Evolutionary conservation across 2,797 vertebrate genomes (phyloP).

Genomic region (Chelonia mydas): DNA sequence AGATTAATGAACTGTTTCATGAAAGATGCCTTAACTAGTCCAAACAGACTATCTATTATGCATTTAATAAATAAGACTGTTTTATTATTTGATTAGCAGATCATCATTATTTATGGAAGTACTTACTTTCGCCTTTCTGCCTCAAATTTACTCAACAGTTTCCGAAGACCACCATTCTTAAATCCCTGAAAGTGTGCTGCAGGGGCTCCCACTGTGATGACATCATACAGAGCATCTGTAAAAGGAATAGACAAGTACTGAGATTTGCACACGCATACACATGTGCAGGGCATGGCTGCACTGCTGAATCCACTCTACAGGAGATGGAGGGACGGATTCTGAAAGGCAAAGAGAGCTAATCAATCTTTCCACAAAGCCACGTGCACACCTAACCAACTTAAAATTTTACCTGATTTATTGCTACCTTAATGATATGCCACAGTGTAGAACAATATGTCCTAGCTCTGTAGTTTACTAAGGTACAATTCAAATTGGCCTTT

Average conservation of each 20-base stretch:
- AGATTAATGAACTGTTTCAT: not conserved
- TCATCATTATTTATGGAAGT: not conserved
- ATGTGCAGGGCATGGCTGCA: not conserved
- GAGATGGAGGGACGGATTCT: not conserved
- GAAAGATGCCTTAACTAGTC: not conserved
- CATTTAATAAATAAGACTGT: not conserved
- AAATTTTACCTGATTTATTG: constrained; percentile 75
- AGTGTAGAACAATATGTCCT: constrained; percentile 66
- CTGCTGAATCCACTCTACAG: not conserved
- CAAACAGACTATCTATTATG: not conserved
- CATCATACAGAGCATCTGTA: constrained; percentile 93
- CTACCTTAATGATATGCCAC: constrained; percentile 64
- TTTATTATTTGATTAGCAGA: not conserved
- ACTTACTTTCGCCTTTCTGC: constrained; percentile 95
- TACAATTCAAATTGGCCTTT: constrained; percentile 72
- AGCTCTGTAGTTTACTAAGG: constrained; percentile 67
- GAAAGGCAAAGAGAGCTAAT: constrained; percentile 52
- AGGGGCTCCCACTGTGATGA: constrained; percentile 95
- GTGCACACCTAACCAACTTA: constrained; percentile 68
- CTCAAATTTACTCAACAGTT: constrained; percentile 92
- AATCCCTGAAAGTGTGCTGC: constrained; percentile 98
- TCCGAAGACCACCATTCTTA: constrained; percentile 95
- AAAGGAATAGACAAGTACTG: constrained; percentile 54
- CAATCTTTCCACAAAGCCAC: constrained; percentile 68
- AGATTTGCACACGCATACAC: not conserved